Evolutionary conservation across 2,888 invertebrate genomes (phyloP), one percentile per base, ranked within the genome.

Genomic region (Scotopteryx bipunctaria): DNA sequence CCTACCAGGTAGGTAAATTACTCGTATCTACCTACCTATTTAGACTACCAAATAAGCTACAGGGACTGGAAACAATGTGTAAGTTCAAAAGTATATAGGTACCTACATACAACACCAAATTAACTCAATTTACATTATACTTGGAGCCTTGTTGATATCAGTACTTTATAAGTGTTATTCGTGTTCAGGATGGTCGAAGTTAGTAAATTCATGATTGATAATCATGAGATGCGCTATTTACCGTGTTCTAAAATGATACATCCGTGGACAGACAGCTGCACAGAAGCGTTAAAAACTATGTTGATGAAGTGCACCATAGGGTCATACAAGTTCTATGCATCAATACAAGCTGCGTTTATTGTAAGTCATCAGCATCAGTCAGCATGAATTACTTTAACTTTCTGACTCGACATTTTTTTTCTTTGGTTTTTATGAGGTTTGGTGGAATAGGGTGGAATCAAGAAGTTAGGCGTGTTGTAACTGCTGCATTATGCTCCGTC

Each of bases 181-280:
- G 11, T 29, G 1, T 40, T 11, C 5, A 73, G 60, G 66, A 89
- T 89, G 89, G 86, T 80, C 19, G 87, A 86, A 80, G 40, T 87
- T 2, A 88, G 88, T 63, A 88, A 83, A 61, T 73, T 78, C 41
- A 65, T 80, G 64, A 52, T 77, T 3, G 64, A 81, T 9, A 45
- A 47, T 8, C 66, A 69, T 13, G 67, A 61, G 13, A 4, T 82
- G 6, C 38, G 54, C 3, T 6, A 60, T 9, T 43, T 55, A 11
- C 29, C 80, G 1, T 90, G 89, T 61, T 55, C 59, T 5, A 48
- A 73, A 13, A 43, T 88, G 6, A 3, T 90, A 15, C 89, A 90
- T 61, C 88, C 88, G 1, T 78, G 83, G 75, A 77, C 82, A 5
- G 61, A 71, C 3, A 86, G 73, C 40, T 90, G 89, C 46, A 27